phyloP scores from a whole-genome alignment of 2,797 vertebrate genomes.

The Sphenodon punctatus region DNA sequence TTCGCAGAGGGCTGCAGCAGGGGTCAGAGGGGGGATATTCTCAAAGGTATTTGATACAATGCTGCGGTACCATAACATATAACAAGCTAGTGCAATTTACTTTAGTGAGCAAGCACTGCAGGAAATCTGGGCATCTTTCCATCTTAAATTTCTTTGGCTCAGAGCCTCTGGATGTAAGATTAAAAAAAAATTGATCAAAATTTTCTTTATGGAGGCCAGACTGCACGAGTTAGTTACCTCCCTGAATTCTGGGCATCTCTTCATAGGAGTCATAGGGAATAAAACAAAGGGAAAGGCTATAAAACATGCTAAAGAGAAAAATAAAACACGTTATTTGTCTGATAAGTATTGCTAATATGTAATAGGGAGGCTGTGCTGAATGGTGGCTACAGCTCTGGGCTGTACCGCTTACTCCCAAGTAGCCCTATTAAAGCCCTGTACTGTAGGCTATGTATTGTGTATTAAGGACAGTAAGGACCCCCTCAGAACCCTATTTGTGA shows the following conservation, averaged over 20 bases:
- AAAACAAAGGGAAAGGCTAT: constrained; percentile 41
- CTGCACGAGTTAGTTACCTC: not conserved
- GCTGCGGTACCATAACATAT: constrained; percentile 21
- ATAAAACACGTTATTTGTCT: constrained; percentile 21
- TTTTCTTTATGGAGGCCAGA: constrained; percentile 41
- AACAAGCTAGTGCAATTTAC: constrained; percentile 39
- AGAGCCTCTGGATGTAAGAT: constrained; percentile 31
- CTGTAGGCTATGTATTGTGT: no score
- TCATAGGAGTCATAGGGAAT: not conserved
- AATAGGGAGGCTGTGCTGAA: constrained; percentile 1
- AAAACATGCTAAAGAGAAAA: constrained; percentile 17
- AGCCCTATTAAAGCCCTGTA: no score
- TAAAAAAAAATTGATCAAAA: constrained; percentile 7
- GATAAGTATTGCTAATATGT: constrained; percentile 20
- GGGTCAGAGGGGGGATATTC: not conserved
- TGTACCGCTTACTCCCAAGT: not conserved
- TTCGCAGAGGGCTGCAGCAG: not conserved
- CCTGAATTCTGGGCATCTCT: constrained; percentile 11
- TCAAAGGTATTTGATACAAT: constrained; percentile 23
- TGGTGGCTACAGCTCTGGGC: not conserved
- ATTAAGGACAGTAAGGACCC: no score
- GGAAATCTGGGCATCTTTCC: constrained; percentile 55
- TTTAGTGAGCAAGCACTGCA: constrained; percentile 26
- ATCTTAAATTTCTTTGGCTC: constrained; percentile 48
- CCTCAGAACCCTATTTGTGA: no score